These are phyloP conservation scores for Lutraria rhynchaena DNA, from an alignment of 1,140 invertebrate species.

Conservation along the genomic window DNA sequence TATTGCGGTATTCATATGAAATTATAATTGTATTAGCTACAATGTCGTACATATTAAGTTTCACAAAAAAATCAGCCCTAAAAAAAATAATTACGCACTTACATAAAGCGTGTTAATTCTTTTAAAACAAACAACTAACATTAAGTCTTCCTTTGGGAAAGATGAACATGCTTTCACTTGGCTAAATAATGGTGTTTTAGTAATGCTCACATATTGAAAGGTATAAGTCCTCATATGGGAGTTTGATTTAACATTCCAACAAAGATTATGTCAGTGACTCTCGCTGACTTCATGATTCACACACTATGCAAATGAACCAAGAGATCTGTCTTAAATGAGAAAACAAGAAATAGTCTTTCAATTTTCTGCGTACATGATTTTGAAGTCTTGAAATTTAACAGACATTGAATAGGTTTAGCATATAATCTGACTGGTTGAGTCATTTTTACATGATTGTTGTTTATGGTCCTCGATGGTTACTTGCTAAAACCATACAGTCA, in stretches of 20 bases:
- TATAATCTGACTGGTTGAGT: slow-evolving; percentile 32
- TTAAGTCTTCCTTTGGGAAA: no score
- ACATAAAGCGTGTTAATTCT: no score
- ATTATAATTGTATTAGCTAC: no score
- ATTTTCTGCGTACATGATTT: slow-evolving; percentile 38
- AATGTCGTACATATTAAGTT: no score
- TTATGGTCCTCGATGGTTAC: not conserved
- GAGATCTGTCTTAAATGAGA: not conserved
- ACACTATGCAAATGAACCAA: slow-evolving; percentile 28
- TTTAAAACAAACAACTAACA: no score
- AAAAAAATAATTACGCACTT: no score
- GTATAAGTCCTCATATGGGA: not conserved
- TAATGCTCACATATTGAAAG: no score
- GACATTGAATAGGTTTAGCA: slow-evolving; percentile 25
- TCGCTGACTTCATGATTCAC: slow-evolving; percentile 24
- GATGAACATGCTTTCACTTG: no score
- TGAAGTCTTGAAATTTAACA: slow-evolving; percentile 38
- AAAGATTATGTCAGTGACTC: slow-evolving; percentile 9
- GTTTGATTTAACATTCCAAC: slow-evolving; percentile 27
- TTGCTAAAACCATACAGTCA: no score
- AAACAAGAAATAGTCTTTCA: slow-evolving; percentile 32
- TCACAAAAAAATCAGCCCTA: no score
- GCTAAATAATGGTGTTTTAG: no score
- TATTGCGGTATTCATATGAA: no score
- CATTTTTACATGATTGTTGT: slow-evolving; percentile 15